These are phyloP conservation scores for Narcine bancroftii DNA, from an alignment of 2,113 vertebrate genomes.

Conservation along the genomic window DNA sequence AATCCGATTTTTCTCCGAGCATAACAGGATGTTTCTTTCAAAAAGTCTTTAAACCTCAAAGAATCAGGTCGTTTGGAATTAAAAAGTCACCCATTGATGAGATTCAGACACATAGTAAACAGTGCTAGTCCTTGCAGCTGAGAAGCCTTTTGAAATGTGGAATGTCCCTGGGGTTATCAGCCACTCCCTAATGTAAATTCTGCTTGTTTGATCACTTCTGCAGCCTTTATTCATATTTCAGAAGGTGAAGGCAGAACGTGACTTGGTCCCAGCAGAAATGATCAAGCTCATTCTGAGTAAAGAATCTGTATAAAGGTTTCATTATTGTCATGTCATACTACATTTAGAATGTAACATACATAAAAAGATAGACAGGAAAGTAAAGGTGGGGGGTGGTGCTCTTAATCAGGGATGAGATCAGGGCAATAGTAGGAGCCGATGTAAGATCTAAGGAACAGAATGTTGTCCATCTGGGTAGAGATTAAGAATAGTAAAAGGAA, in stretches of 20 bases:
- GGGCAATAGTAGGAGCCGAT: too few species aligned
- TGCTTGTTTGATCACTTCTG: neutral
- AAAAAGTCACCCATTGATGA: neutral
- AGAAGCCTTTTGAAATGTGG: neutral
- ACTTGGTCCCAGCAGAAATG: neutral
- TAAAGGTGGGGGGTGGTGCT: too few species aligned
- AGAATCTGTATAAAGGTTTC: neutral
- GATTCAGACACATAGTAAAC: neutral
- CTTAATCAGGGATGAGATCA: too few species aligned
- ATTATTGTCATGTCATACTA: too few species aligned
- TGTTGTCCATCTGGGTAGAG: too few species aligned
- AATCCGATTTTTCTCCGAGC: neutral
- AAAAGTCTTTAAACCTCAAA: neutral
- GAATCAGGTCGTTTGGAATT: neutral
- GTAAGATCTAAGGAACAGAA: too few species aligned
- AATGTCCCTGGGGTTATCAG: neutral
- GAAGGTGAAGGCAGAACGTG: neutral
- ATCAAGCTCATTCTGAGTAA: neutral
- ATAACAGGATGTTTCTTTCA: neutral
- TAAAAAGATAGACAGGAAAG: too few species aligned
- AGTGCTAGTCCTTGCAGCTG: neutral
- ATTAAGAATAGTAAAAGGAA: too few species aligned
- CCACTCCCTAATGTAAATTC: constrained; percentile 1
- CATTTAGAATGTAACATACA: too few species aligned
- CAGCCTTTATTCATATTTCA: neutral